Percentiles rank a stretch among this genome's conserved stretches.
These are phyloP conservation scores for Drosophila auraria DNA, from an alignment of 1,140 invertebrate genomes.

Conservation along the genomic window DNA sequence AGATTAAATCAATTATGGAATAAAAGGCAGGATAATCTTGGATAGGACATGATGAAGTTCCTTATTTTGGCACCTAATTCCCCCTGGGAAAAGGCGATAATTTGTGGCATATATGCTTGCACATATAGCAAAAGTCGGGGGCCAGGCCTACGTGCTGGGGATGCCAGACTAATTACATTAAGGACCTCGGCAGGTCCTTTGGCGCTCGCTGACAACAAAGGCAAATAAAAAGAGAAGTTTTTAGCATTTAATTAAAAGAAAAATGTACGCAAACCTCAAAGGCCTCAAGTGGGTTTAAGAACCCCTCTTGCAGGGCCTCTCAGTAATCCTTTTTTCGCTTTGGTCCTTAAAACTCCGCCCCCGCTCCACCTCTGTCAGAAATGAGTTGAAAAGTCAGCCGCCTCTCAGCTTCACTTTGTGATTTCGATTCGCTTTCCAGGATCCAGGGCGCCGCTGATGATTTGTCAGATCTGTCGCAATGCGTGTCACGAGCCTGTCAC, in stretches of 20 bases:
- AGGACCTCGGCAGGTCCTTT: constrained; percentile 28
- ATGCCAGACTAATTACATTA: constrained; percentile 60
- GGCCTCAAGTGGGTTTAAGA: not conserved
- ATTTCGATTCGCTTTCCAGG: not conserved
- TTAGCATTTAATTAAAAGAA: constrained; percentile 77
- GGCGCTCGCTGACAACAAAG: constrained; percentile 29
- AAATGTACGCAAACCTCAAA: constrained; percentile 49
- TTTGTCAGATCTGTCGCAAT: constrained; percentile 55
- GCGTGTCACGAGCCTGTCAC: constrained; percentile 55
- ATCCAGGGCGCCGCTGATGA: constrained; percentile 13
- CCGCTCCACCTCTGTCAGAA: not conserved
- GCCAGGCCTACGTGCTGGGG: constrained; percentile 28
- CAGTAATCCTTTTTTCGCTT: not conserved
- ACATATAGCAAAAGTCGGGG: not conserved
- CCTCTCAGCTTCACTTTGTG: not conserved
- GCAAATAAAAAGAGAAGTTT: constrained; percentile 53
- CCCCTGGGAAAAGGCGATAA: constrained; percentile 41
- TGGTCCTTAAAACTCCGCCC: not conserved
- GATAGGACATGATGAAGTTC: not conserved
- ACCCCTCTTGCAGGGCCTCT: not conserved
- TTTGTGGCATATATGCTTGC: constrained; percentile 19
- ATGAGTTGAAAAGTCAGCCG: constrained; percentile 9
- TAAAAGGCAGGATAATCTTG: not conserved
- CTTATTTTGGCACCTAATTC: not conserved
- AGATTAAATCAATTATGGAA: not conserved